These are phyloP conservation scores for Dynastes maya DNA, from an alignment of 2,888 invertebrate genomes.

Conservation along the genomic window DNA sequence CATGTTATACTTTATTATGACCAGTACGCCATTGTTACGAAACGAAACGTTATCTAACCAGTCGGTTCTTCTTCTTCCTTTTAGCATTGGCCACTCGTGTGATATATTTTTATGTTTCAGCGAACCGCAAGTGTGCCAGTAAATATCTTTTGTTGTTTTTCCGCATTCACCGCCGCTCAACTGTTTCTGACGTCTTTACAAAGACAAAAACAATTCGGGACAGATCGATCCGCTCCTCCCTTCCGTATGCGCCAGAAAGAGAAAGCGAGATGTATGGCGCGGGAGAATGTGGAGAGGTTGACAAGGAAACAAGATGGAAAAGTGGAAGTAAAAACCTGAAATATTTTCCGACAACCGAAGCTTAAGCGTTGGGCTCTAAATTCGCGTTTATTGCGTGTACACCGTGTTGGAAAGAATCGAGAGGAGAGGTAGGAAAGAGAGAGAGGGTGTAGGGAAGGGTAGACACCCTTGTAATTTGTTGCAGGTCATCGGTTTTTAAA, in stretches of 20 bases:
- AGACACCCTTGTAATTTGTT: slow-evolving; percentile 41
- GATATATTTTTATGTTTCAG: slow-evolving; percentile 39
- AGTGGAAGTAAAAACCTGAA: slow-evolving; percentile 36
- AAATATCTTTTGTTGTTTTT: slow-evolving; percentile 45
- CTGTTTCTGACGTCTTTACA: slow-evolving; percentile 45
- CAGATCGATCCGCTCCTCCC: slow-evolving; percentile 23
- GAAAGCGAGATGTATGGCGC: background rate
- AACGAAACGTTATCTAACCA: slow-evolving; percentile 17
- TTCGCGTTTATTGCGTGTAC: slow-evolving; percentile 41
- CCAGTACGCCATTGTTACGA: background rate
- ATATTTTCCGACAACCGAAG: slow-evolving; percentile 32
- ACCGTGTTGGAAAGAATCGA: slow-evolving; percentile 19
- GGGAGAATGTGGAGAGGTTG: background rate
- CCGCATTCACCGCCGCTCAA: slow-evolving; percentile 35
- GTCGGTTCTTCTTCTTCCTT: background rate
- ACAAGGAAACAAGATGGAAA: background rate
- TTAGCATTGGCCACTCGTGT: slow-evolving; percentile 2
- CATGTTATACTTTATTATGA: slow-evolving; percentile 8
- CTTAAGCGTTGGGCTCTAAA: slow-evolving; percentile 28
- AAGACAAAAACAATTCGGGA: slow-evolving; percentile 40
- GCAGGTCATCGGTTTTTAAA: slow-evolving; percentile 45
- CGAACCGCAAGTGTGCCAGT: slow-evolving; percentile 40
- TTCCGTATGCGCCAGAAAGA: background rate
- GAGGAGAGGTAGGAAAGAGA: background rate
- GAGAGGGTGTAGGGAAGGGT: background rate